Base-by-base conservation (phyloP, 2,797 vertebrate species). In the Dendrocincla fuliginosa region DNA sequence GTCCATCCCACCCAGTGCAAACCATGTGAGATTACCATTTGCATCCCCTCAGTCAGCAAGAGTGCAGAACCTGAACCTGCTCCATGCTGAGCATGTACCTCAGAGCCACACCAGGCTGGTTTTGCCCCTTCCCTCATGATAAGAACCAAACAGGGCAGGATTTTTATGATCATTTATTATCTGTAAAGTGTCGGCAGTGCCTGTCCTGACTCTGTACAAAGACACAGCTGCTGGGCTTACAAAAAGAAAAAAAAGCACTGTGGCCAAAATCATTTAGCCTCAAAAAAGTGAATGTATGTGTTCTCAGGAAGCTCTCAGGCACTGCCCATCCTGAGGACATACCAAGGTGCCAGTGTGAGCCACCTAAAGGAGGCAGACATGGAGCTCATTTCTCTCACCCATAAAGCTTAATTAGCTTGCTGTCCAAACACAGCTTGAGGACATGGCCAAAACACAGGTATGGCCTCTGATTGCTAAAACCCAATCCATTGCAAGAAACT, bases 91-190 rank as follows among this genome's bases (percentile, higher is more conserved):
- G 39, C 11, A 4, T 0, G 0, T 65, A 61, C 50, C 91, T 91
- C 80, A 76, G 59, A 65, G 69, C 63, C 32, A 42, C 55, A 61
- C 42, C 14, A 30, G 60, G 24, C 37, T 46, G 5, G 2, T 61
- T 65, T 33, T 35, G 50, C 65, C 80, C 63, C 82, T 67, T 92
- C 63, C 52, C 85, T 84, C 74, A 11, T 0, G 67, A 78, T 65
- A 96, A 96, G 90, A 95, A 94, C 78, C 69, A 96, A 95, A 88
- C 90, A 41, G 70, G 63, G 87, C 42, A 82, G 84, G 84, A 78
- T 57, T 90, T 84, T 89, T 50, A 42, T 2, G 64, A 89, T 88
- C 81, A 81, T 96, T 97, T 97, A 96, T 97, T 97, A 90, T 90
- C 87, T 83, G 59, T 73, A 64, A 94, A 89, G 81, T 41, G 68